These are phyloP conservation scores for Apotomis capreana DNA, from an alignment of 2,888 invertebrate species.

Conservation along the genomic window DNA sequence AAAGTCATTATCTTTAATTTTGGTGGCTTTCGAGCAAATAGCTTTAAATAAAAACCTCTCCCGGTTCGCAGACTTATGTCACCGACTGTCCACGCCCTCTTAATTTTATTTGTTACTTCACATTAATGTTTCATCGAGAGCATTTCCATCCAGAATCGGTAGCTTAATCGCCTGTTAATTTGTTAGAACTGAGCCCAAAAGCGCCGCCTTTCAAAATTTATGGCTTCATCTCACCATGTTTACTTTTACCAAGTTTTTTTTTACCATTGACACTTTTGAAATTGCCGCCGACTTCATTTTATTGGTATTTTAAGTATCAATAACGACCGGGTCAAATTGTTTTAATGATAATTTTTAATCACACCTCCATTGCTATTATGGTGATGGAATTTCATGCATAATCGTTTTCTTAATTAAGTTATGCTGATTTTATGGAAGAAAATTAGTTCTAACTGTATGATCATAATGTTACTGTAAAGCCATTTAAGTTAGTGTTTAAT, in stretches of 20 bases:
- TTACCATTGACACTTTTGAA: conserved; percentile 52
- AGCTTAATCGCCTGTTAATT: conserved; percentile 82
- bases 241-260: conserved; percentile 64
- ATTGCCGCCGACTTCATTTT: conserved; percentile 55
- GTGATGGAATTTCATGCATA: neutral
- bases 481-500: too few species aligned
- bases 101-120: conserved; percentile 70
- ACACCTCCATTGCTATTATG: conserved; percentile 3
- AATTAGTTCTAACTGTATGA: too few species aligned
- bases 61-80: conserved; percentile 34
- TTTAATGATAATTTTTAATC: conserved; percentile 45
- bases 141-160: conserved; percentile 75
- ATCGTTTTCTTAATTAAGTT: neutral
- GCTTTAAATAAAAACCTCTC: neutral
- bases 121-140: conserved; percentile 70
- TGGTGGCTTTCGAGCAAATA: neutral
- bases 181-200: conserved; percentile 76
- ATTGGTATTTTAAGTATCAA: conserved; percentile 54
- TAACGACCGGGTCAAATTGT: conserved; percentile 59
- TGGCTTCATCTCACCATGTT: conserved; percentile 77
- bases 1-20: neutral
- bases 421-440: neutral
- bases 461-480: too few species aligned
- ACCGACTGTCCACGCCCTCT: conserved; percentile 57
- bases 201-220: conserved; percentile 76